Evolutionary conservation across 2,113 vertebrate genomes (phyloP).

Genomic region (Epinephelus lanceolatus): DNA sequence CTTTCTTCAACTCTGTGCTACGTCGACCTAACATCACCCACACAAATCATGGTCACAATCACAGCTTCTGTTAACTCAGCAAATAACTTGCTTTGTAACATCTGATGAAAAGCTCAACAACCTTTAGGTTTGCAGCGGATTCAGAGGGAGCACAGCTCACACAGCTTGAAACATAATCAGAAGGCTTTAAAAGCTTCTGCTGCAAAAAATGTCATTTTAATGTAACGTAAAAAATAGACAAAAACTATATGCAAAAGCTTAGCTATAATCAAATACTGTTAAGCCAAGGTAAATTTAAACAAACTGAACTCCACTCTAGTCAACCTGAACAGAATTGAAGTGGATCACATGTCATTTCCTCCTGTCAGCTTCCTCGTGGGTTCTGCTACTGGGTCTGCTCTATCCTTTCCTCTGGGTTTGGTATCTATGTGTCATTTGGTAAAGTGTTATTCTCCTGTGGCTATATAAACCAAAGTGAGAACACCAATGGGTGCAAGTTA

Average conservation of each 20-base stretch:
- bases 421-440: background rate
- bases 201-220: background rate
- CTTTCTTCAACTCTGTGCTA: conserved; percentile 15
- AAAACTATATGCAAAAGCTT: background rate
- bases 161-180: background rate
- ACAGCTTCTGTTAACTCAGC: conserved; percentile 50
- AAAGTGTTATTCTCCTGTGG: background rate
- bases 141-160: background rate
- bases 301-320: background rate
- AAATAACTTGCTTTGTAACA: conserved; percentile 31
- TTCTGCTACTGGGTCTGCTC: conserved; percentile 72
- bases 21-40: conserved; percentile 59
- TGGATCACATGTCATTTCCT: conserved; percentile 47
- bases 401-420: conserved; percentile 57
- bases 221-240: background rate
- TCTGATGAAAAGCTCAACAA: background rate
- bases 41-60: conserved; percentile 42
- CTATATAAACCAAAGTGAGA: background rate
- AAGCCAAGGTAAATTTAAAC: background rate
- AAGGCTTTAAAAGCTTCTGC: background rate
- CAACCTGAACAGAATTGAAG: conserved; percentile 69
- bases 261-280: background rate
- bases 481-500: background rate
- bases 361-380: conserved; percentile 48
- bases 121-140: background rate